phyloP scores from a whole-genome alignment of 2,113 vertebrate genomes.

The Myanophis thanlyinensis region DNA sequence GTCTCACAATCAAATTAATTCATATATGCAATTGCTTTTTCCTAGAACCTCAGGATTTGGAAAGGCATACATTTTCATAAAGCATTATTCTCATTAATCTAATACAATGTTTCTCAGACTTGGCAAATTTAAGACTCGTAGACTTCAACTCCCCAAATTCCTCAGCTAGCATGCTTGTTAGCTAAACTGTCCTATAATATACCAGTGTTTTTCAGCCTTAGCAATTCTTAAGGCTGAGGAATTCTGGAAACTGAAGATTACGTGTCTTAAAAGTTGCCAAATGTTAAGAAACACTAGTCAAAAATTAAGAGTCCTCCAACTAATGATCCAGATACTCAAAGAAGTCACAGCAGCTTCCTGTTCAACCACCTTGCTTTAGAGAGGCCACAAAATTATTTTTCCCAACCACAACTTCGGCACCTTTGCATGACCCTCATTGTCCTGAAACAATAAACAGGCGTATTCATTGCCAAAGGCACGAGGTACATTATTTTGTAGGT shows the following conservation, averaged over 20 bases:
- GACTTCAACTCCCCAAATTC: background rate
- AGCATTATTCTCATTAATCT: background rate
- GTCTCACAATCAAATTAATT: background rate
- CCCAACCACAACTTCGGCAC: background rate
- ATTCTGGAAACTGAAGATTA: background rate
- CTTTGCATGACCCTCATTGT: background rate
- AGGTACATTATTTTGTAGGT: background rate
- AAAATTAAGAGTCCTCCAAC: background rate
- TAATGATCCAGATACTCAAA: background rate
- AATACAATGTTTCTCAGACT: background rate
- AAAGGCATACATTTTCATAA: background rate
- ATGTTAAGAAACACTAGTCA: background rate
- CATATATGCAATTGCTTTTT: background rate
- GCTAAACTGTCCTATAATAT: background rate
- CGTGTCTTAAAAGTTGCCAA: background rate
- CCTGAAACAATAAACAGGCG: background rate
- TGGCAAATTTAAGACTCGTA: background rate
- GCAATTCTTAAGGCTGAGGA: background rate
- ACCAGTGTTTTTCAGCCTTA: background rate
- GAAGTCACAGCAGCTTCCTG: background rate
- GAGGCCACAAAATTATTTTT: background rate
- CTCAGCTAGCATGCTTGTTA: background rate
- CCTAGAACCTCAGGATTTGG: background rate
- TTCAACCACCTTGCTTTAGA: background rate
- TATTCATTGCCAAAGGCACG: background rate